Conservation (phyloP, 2,888 invertebrate species). For the Drosophila limbata region DNA sequence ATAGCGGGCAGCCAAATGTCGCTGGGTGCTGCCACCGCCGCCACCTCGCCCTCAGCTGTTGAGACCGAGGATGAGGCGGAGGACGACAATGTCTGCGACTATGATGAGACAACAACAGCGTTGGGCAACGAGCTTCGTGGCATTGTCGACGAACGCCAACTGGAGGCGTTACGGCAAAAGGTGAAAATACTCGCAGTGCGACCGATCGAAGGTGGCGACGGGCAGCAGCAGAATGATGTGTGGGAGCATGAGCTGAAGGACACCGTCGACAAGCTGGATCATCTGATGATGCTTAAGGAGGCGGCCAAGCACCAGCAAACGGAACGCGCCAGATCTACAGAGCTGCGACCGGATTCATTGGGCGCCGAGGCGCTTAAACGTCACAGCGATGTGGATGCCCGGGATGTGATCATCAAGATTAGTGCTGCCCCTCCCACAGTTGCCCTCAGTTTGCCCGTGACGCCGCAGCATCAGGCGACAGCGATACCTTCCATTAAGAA, state of each 20-base stretch:
- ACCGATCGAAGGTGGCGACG: conserved; percentile 90
- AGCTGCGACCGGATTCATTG: conserved; percentile 76
- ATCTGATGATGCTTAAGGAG: conserved; percentile 87
- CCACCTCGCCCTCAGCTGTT: conserved; percentile 35
- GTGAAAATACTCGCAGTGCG: conserved; percentile 90
- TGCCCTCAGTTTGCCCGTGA: conserved; percentile 82
- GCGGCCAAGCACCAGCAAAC: conserved; percentile 66
- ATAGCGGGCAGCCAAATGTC: conserved; percentile 86
- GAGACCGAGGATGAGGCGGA: conserved; percentile 67
- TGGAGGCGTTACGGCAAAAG: conserved; percentile 89
- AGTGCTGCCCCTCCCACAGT: conserved; percentile 30
- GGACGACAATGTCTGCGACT: conserved; percentile 67
- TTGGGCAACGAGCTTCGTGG: conserved; percentile 59
- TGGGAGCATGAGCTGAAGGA: conserved; percentile 92
- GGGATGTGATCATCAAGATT: conserved; percentile 63
- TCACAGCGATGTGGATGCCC: conserved; percentile 65
- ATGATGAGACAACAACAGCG: conserved; percentile 55
- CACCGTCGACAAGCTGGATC: conserved; percentile 92
- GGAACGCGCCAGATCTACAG: conserved; percentile 49
- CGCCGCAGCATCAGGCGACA: conserved; percentile 79
- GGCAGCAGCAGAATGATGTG: conserved; percentile 87
- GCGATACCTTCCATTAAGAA: conserved; percentile 78
- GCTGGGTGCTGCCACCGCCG: conserved; percentile 73
- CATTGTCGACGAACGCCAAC: conserved; percentile 85
- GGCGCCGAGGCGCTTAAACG: conserved; percentile 77